Evolutionary conservation across 1,140 invertebrate species (phyloP), one percentile per base, ranked within the genome.

Genomic region (Neodiprion lecontei): DNA sequence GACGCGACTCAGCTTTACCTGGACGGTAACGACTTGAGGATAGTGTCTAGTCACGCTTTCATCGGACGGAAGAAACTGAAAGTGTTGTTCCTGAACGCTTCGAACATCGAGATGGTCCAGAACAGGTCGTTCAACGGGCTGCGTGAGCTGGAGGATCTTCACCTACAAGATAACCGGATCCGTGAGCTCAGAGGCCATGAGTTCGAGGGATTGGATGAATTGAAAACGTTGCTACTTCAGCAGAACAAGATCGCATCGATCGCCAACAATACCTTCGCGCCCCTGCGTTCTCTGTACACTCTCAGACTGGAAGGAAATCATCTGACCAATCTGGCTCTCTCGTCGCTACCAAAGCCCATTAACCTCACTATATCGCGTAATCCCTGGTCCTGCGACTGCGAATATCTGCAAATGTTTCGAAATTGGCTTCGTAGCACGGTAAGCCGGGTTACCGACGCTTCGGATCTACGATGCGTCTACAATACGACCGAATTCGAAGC

Each of bases 101-200:
- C 95, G 14, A 93, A 95, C 81, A 94, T 98, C 81, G 95, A 96
- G 85, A 89, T 91, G 7, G 93, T 98, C 76, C 94, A 96, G 82
- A 98, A 97, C 84, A 90, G 95, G 80, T 97, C 96, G 48, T 98
- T 98, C 87, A 96, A 96, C 82, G 96, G 96, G 0, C 87, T 98
- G 17, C 91, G 92, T 79, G 93, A 96, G 77, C 88, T 98, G 68
- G 92, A 95, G 88, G 90, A 95, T 12, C 88, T 98, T 17, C 94
- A 96, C 82, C 86, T 97, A 67, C 93, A 97, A 81, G 91, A 94
- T 81, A 98, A 98, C 84, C 90, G 90, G 76, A 85, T 98, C 67
- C 91, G 89, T 14, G 90, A 91, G 65, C 87, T 98, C 7, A 91
- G 94, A 79, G 96, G 96, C 17, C 94, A 93, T 85, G 96, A 98